Percentiles rank a stretch among this genome's conserved stretches.
Conservation (phyloP, 2,113 vertebrate genomes). For the Raja brachyura region DNA sequence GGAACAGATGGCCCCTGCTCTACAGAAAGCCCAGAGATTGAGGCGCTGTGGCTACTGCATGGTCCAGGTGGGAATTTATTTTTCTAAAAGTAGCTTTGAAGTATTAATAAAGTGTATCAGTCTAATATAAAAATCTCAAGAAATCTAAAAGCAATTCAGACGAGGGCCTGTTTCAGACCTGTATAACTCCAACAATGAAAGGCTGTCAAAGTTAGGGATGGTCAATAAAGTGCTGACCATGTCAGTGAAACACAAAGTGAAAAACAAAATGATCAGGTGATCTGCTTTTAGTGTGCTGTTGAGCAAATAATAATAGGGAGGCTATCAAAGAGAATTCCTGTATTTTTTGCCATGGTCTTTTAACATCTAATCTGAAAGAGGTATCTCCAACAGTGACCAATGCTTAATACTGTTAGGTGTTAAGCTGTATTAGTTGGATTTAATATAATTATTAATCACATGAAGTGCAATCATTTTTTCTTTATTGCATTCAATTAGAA, state of each 20-base stretch:
- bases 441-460: background rate
- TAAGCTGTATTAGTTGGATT: background rate
- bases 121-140: background rate
- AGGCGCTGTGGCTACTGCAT: slow-evolving; percentile 80
- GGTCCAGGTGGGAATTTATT: slow-evolving; percentile 65
- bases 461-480: background rate
- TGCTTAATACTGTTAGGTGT: background rate
- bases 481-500: background rate
- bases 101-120: background rate
- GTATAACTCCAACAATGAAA: background rate
- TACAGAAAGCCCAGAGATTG: slow-evolving; percentile 51
- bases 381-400: background rate
- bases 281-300: background rate
- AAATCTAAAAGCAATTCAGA: background rate
- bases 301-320: background rate
- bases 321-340: background rate
- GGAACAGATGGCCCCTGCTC: slow-evolving; percentile 55
- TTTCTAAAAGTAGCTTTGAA: background rate
- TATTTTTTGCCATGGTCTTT: background rate
- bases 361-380: background rate
- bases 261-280: too few species aligned
- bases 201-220: background rate
- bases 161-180: too few species aligned
- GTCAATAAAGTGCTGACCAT: too few species aligned
- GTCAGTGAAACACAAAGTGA: too few species aligned